A percentile compares a stretch with the other conserved stretches of the same genome.
phyloP scores from a whole-genome alignment of 2,888 invertebrate species.

The Neuroscelio doddi region DNA sequence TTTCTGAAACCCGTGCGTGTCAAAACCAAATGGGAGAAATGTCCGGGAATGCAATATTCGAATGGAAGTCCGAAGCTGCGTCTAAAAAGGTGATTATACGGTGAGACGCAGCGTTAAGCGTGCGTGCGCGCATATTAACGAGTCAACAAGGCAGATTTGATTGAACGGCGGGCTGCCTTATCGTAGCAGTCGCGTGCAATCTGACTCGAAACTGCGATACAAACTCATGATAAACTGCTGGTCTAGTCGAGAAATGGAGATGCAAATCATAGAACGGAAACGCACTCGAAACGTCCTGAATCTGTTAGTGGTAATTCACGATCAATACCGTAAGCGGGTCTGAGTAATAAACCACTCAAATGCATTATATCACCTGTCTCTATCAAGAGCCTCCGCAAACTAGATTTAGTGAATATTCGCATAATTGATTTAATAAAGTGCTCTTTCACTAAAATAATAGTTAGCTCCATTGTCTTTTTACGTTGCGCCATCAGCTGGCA shows the following conservation, averaged over 20 bases:
- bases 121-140: constrained; percentile 38
- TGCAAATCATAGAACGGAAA: constrained; percentile 57
- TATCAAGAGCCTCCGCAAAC: constrained; percentile 28
- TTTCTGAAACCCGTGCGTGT: neutral
- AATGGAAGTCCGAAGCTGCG: neutral
- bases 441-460: too few relatives aligned
- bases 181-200: constrained; percentile 40
- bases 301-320: constrained; percentile 44
- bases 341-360: constrained; percentile 33
- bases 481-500: neutral
- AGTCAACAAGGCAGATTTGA: constrained; percentile 42
- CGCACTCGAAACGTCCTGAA: constrained; percentile 52
- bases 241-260: constrained; percentile 49
- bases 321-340: constrained; percentile 35
- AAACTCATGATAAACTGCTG: constrained; percentile 44
- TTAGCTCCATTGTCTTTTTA: neutral
- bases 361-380: constrained; percentile 36
- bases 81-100: constrained; percentile 10
- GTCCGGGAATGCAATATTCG: neutral
- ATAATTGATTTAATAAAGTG: constrained; percentile 32
- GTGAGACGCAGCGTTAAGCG: too few relatives aligned
- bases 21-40: neutral
- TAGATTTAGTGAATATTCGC: constrained; percentile 29
- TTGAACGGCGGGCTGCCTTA: constrained; percentile 38
- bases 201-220: constrained; percentile 45